Percentiles rank a stretch among this genome's conserved stretches.
phyloP scores from a whole-genome alignment of 2,797 vertebrate genomes.

The Pseudomugil gertrudae region DNA sequence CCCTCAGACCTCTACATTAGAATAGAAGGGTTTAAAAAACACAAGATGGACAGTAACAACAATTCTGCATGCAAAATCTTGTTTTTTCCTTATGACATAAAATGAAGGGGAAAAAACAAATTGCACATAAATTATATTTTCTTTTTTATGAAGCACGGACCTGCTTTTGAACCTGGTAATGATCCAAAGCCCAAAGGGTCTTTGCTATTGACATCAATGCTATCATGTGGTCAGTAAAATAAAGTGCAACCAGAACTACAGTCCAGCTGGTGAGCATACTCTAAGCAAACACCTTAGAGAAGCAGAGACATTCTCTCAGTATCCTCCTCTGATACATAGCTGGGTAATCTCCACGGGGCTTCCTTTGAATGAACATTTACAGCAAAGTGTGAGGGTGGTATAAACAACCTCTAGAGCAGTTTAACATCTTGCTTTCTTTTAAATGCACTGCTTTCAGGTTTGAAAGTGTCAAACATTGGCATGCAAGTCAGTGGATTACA shows the following conservation, averaged over 20 bases:
- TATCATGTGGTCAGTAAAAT: slow-evolving; percentile 17
- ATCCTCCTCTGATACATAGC: background rate
- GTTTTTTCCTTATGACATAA: no score
- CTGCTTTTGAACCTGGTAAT: slow-evolving; percentile 35
- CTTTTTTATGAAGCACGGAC: slow-evolving; percentile 33
- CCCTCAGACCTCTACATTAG: no score
- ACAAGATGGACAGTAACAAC: no score
- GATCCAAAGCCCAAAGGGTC: slow-evolving; percentile 25
- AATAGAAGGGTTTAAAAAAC: slow-evolving; percentile 4
- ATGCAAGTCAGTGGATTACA: background rate
- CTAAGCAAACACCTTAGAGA: slow-evolving; percentile 41
- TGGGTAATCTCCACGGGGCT: slow-evolving; percentile 12
- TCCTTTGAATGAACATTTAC: slow-evolving; percentile 30
- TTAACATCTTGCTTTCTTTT: slow-evolving; percentile 12
- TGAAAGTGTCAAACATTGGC: slow-evolving; percentile 20
- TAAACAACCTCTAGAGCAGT: slow-evolving; percentile 21
- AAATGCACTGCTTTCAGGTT: slow-evolving; percentile 23
- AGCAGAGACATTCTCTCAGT: slow-evolving; percentile 33
- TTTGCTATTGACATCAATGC: background rate
- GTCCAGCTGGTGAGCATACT: slow-evolving; percentile 32
- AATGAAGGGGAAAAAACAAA: no score
- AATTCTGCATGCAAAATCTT: no score
- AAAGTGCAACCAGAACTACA: slow-evolving; percentile 22
- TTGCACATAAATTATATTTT: no score
- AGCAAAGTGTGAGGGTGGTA: slow-evolving; percentile 10